Percentiles rank a stretch among this genome's conserved stretches.
Conservation (phyloP, 1,140 invertebrate genomes). For the Pseudomyrmex gracilis region DNA sequence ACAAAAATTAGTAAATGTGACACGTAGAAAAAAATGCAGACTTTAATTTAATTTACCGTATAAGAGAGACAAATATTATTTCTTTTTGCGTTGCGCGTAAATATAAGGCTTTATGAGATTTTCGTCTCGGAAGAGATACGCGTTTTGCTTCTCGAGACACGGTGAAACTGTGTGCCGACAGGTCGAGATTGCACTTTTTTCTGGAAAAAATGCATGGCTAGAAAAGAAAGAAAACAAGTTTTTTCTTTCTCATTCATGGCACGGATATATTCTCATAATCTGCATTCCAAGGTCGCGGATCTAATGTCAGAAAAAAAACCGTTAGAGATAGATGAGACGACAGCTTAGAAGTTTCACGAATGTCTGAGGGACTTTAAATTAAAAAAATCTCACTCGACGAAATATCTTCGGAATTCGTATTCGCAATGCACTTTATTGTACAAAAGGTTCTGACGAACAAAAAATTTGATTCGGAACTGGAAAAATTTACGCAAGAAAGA, state of each 20-base stretch:
- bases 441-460: background rate
- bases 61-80: conserved; percentile 32
- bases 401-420: conserved; percentile 46
- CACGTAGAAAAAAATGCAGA: background rate
- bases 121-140: conserved; percentile 26
- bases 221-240: background rate
- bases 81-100: conserved; percentile 35
- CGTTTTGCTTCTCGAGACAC: conserved; percentile 17
- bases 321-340: conserved; percentile 41
- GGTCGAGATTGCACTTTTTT: conserved; percentile 56
- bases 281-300: conserved; percentile 48
- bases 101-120: conserved; percentile 55
- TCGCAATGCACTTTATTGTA: conserved; percentile 15
- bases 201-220: background rate
- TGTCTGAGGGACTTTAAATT: conserved; percentile 45
- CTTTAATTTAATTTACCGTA: conserved; percentile 46
- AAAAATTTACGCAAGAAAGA: background rate
- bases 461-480: background rate
- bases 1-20: conserved; percentile 4
- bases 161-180: conserved; percentile 38
- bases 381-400: conserved; percentile 24
- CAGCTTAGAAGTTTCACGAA: conserved; percentile 45
- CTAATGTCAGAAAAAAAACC: conserved; percentile 33
- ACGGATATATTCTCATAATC: conserved; percentile 51
- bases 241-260: background rate